Base-by-base conservation (phyloP, 2,113 vertebrate species). In the Vidua macroura region DNA sequence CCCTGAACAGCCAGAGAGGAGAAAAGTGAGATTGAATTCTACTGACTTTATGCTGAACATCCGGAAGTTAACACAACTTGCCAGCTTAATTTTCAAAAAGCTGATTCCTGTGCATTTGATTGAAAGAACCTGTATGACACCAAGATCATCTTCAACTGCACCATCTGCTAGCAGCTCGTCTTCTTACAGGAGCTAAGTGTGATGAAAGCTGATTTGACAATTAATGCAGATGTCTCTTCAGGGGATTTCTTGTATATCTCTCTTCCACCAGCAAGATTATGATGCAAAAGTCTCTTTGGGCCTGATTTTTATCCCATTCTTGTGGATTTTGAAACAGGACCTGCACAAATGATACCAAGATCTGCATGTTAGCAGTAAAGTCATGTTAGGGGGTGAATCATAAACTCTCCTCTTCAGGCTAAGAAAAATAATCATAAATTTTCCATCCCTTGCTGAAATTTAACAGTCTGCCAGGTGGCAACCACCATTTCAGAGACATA, bases 401-500 rank as follows among this genome's bases (percentile, higher is more conserved):
- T 56, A 91, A 33, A 21, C 30, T 93, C 14, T 24, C 2, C 17
- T 74, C 35, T 44, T 76, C 68, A 46, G 25, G 35, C 55, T 22
- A 75, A 48, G 60, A 48, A 74, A 73, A 90, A 58, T 21, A 92
- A 35, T 51, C 8, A 66, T 86, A 52, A 15, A 55, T 85, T 79
- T 88, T 41, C 68, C 60, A 48, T 73, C 77, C 44, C 33, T 90
- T 83, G 43, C 39, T 59, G 63, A 85, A 84, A 46, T 23, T 51
- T 86, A 94, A 64, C 77, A 87, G 60, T 19, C 33, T 85, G 85
- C 78, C 96, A 96, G 78, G 94, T 96, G 93, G 96, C 70, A 84
- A 24, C 24, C 43, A 78, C 53, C 28, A 63, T 94, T 96, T 86
- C 64, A 86, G 81, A 81, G 62, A 62, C 89, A 89, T 87, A 92